Percentiles rank a stretch among this genome's conserved stretches.
Evolutionary conservation across 2,797 vertebrate genomes (phyloP).

Genomic region (Micrastur ruficollis): DNA sequence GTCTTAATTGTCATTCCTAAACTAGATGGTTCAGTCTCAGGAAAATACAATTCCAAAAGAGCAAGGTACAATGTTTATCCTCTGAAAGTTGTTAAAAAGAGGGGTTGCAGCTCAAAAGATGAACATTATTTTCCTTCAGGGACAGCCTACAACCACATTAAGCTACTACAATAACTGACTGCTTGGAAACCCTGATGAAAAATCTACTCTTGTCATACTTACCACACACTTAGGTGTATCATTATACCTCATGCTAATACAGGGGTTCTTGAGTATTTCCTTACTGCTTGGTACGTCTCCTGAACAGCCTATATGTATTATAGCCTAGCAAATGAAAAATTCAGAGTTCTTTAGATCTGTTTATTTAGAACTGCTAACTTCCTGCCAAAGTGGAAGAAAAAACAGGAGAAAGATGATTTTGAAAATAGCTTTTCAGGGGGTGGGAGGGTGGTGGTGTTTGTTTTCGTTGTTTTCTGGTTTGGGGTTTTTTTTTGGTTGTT

Average conservation of each 20-base stretch:
- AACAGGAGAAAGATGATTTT: neutral
- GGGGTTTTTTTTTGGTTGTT: neutral
- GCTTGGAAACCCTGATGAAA: neutral
- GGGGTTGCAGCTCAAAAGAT: neutral
- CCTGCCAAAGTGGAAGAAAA: neutral
- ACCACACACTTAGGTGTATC: neutral
- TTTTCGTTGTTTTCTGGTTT: neutral
- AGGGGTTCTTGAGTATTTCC: neutral
- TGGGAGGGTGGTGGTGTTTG: no score
- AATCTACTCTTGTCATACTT: neutral
- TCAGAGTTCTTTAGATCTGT: neutral
- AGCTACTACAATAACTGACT: neutral
- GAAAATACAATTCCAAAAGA: neutral
- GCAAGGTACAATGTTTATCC: neutral
- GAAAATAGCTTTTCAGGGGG: neutral
- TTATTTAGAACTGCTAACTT: neutral
- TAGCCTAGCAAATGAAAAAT: neutral
- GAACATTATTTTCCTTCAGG: neutral
- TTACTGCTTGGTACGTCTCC: neutral
- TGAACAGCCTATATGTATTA: neutral
- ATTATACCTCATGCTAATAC: neutral
- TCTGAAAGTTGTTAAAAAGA: neutral
- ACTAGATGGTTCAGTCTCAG: neutral
- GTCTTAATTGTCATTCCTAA: neutral
- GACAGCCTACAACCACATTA: neutral